These are phyloP conservation scores for Chesias legatella DNA, from an alignment of 2,888 invertebrate genomes.

Conservation along the genomic window DNA sequence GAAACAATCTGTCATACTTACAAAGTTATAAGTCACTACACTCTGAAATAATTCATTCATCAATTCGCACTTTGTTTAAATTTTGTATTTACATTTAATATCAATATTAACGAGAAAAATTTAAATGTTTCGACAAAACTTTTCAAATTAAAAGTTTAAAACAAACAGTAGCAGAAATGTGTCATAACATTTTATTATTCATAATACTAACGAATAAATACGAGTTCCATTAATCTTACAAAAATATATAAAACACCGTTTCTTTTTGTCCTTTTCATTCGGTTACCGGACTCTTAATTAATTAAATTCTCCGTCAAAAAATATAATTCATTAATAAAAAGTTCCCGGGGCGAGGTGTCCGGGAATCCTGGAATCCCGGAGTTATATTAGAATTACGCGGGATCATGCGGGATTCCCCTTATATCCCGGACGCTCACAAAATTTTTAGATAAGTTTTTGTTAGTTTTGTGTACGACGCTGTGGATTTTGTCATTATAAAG, in stretches of 20 bases:
- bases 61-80: not conserved
- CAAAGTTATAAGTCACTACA: no score
- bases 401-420: conserved; percentile 58
- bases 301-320: conserved; percentile 56
- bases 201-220: conserved; percentile 15
- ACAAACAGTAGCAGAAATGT: conserved; percentile 17
- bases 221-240: conserved; percentile 7
- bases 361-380: conserved; percentile 37
- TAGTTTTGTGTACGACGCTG: conserved; percentile 21
- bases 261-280: conserved; percentile 20
- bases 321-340: conserved; percentile 59
- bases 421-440: conserved; percentile 49
- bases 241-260: conserved; percentile 18
- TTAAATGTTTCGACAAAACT: conserved; percentile 5
- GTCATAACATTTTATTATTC: conserved; percentile 15
- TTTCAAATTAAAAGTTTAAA: conserved; percentile 12
- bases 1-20: no score
- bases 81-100: conserved; percentile 4
- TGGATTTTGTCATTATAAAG: conserved; percentile 10
- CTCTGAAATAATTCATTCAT: no score
- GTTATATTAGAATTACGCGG: conserved; percentile 59
- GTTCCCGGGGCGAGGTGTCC: conserved; percentile 33
- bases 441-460: conserved; percentile 42
- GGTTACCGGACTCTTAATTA: conserved; percentile 42
- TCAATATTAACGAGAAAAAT: not conserved